Conservation (phyloP, 2,797 vertebrate genomes). For the Protosalanx chinensis region DNA sequence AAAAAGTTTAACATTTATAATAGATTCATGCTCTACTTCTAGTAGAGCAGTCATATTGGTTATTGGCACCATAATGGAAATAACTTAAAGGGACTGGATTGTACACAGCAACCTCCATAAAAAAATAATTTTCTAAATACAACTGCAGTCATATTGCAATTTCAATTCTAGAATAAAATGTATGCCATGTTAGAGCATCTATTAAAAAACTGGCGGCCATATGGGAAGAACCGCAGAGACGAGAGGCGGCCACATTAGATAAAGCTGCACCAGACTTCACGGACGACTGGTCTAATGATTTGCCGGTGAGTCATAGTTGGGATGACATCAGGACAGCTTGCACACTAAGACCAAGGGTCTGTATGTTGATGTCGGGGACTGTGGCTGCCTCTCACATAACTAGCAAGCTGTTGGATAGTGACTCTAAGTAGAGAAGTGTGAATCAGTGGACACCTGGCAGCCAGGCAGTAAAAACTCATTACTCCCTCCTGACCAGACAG, state of each 20-base stretch:
- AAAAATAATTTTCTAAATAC: no score
- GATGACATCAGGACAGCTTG: neutral
- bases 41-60: no score
- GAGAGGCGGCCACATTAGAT: neutral
- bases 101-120: no score
- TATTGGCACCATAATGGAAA: no score
- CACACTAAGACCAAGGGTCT: conserved; percentile 14
- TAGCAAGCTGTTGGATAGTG: neutral
- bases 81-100: no score
- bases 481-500: neutral
- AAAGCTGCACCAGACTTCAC: neutral
- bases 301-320: conserved; percentile 1
- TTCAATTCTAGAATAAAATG: neutral
- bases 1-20: no score
- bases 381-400: conserved; percentile 1
- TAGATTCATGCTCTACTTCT: no score
- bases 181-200: neutral
- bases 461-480: conserved; percentile 6
- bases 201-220: neutral
- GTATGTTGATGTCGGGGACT: neutral
- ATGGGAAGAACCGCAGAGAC: neutral
- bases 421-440: neutral
- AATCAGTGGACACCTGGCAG: neutral
- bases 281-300: neutral
- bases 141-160: no score